Percentiles rank a stretch among this genome's conserved stretches.
phyloP scores from a whole-genome alignment of 1,140 invertebrate species.

The Drosophila ananassae region DNA sequence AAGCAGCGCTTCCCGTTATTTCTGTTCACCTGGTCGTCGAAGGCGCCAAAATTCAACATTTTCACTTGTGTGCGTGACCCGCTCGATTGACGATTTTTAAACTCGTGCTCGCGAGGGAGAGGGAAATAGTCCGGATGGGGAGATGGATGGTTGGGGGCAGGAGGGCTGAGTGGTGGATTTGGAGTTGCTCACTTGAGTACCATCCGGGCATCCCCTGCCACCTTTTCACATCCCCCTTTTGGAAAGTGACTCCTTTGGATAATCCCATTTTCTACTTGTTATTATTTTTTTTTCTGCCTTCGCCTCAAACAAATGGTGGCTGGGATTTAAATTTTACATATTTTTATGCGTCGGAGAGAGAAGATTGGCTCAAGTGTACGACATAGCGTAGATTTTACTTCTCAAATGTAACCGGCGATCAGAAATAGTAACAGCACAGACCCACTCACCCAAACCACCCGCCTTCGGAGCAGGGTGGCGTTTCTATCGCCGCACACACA shows the following conservation, averaged over 20 bases:
- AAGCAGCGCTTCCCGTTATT: constrained; percentile 1
- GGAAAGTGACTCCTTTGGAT: constrained; percentile 57
- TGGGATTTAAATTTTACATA: constrained; percentile 63
- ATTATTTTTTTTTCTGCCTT: constrained; percentile 22
- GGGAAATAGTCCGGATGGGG: neutral
- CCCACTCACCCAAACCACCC: neutral
- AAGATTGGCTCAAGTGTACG: constrained; percentile 77
- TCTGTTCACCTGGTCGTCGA: constrained; percentile 71
- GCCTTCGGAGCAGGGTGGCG: neutral
- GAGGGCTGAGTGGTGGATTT: constrained; percentile 57
- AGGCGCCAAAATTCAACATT: constrained; percentile 84
- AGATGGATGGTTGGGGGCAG: neutral
- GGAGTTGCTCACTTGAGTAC: constrained; percentile 55
- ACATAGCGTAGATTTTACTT: constrained; percentile 82
- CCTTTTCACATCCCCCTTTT: neutral
- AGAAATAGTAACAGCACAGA: constrained; percentile 21
- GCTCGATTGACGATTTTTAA: constrained; percentile 7
- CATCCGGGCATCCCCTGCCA: neutral
- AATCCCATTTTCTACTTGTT: constrained; percentile 60
- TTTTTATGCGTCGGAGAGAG: constrained; percentile 50
- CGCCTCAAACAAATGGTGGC: constrained; percentile 41
- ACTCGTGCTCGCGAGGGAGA: neutral
- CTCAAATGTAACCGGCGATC: constrained; percentile 78
- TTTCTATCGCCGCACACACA: constrained; percentile 24
- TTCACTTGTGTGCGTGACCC: constrained; percentile 71